phyloP scores from a whole-genome alignment of 2,113 vertebrate species.

The Crotalus tigris region DNA sequence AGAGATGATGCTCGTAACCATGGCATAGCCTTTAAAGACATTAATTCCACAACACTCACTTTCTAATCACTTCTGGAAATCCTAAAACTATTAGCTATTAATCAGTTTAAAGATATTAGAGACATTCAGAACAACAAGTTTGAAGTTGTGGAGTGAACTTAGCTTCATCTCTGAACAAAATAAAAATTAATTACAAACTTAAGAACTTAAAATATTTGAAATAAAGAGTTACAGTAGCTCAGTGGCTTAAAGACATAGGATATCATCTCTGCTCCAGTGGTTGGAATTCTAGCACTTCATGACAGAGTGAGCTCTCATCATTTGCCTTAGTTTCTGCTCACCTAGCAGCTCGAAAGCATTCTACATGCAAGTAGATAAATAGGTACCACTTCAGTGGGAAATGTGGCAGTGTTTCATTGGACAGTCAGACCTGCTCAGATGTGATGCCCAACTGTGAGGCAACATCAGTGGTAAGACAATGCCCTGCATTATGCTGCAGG shows the following conservation, averaged over 20 bases:
- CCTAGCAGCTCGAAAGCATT: background rate
- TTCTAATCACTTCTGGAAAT: background rate
- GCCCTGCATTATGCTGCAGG: background rate
- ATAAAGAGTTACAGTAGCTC: background rate
- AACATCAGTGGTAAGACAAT: background rate
- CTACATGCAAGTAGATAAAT: background rate
- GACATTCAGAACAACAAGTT: background rate
- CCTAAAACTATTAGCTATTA: background rate
- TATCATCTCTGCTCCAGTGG: background rate
- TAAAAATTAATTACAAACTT: background rate
- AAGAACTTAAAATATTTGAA: background rate
- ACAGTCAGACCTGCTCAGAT: background rate
- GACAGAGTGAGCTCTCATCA: too few species aligned
- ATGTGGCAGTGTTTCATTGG: background rate
- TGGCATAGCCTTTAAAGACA: background rate
- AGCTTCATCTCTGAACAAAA: background rate
- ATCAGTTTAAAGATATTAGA: background rate
- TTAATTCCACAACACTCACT: background rate
- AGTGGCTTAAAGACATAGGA: background rate
- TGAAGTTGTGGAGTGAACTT: background rate
- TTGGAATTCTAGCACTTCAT: background rate
- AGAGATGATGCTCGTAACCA: background rate
- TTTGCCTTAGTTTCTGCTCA: too few species aligned
- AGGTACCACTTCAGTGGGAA: background rate
- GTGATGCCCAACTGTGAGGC: background rate